Conservation (phyloP, 2,113 vertebrate genomes). For the Gymnarchus niloticus region DNA sequence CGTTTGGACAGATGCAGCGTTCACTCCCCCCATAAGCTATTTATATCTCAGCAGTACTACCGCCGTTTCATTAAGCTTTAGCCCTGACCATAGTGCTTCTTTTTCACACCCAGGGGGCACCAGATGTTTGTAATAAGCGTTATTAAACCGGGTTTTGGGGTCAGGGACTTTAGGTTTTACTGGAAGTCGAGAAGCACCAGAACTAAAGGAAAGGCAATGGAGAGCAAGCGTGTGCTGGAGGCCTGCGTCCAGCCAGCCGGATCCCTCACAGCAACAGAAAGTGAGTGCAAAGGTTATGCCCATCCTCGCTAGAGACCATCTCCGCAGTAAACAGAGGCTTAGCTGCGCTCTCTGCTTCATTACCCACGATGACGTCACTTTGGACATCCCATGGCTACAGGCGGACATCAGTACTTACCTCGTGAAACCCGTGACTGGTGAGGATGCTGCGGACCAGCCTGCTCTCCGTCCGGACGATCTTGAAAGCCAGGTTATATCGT, state of each 20-base stretch:
- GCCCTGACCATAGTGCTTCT: slow-evolving; percentile 33
- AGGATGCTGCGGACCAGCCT: slow-evolving; percentile 86
- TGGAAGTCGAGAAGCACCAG: slow-evolving; percentile 54
- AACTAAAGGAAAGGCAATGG: slow-evolving; percentile 59
- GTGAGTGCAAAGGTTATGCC: neutral
- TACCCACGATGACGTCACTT: neutral
- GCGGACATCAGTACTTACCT: slow-evolving; percentile 59
- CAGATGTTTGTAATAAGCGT: slow-evolving; percentile 63
- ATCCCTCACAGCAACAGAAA: slow-evolving; percentile 46
- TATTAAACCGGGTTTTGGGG: slow-evolving; percentile 55
- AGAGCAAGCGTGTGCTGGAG: slow-evolving; percentile 54
- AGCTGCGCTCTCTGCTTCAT: neutral
- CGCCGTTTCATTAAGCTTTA: slow-evolving; percentile 44
- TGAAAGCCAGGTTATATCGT: slow-evolving; percentile 83
- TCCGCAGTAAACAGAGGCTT: neutral
- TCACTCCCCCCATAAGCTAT: slow-evolving; percentile 29
- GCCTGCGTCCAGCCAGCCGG: too few species aligned
- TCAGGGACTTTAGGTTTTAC: slow-evolving; percentile 51
- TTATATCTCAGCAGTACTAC: slow-evolving; percentile 41
- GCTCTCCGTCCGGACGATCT: slow-evolving; percentile 93
- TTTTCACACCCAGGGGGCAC: slow-evolving; percentile 38
- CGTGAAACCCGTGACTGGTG: slow-evolving; percentile 85
- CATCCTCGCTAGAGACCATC: neutral
- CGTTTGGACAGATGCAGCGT: slow-evolving; percentile 27
- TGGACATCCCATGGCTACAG: neutral